These are phyloP conservation scores for Drosophila fulvimacula DNA, from an alignment of 2,888 invertebrate genomes.

Conservation along the genomic window DNA sequence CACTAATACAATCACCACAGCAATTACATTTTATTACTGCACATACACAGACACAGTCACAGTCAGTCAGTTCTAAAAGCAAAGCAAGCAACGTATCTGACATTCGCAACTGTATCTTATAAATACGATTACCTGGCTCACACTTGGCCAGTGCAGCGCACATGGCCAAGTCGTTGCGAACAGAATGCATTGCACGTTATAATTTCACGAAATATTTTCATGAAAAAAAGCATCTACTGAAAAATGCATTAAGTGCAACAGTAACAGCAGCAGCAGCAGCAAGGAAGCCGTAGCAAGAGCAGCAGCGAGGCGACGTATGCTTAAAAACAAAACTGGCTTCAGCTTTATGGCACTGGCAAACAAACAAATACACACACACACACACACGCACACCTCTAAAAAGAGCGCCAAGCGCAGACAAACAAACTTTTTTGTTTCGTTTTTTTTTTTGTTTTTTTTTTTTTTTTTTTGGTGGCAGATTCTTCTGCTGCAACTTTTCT, in stretches of 20 bases:
- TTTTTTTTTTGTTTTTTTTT: slow-evolving; percentile 1
- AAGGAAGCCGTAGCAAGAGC: slow-evolving; percentile 59
- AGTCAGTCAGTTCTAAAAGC: slow-evolving; percentile 31
- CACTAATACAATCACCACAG: slow-evolving; percentile 32
- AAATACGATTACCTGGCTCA: slow-evolving; percentile 72
- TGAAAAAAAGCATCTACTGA: slow-evolving; percentile 74
- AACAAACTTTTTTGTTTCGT: slow-evolving; percentile 42
- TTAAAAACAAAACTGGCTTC: slow-evolving; percentile 74
- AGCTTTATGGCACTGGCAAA: slow-evolving; percentile 76
- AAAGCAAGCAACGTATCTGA: slow-evolving; percentile 60
- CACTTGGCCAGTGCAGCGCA: slow-evolving; percentile 59
- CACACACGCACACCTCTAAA: slow-evolving; percentile 22
- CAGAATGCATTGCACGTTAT: slow-evolving; percentile 69
- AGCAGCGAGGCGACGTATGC: slow-evolving; percentile 47
- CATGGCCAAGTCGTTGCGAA: slow-evolving; percentile 47
- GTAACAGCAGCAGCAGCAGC: slow-evolving; percentile 51
- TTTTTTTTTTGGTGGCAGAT: slow-evolving; percentile 59
- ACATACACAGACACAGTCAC: slow-evolving; percentile 20
- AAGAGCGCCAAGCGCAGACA: slow-evolving; percentile 56
- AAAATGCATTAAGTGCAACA: slow-evolving; percentile 83
- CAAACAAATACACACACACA: slow-evolving; percentile 68
- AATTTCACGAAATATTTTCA: slow-evolving; percentile 79
- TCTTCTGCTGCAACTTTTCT: slow-evolving; percentile 61
- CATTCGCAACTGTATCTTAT: slow-evolving; percentile 72
- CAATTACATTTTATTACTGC: slow-evolving; percentile 51